Evolutionary conservation across 2,797 vertebrate species (phyloP).

Genomic region (Lepus oiostolus): DNA sequence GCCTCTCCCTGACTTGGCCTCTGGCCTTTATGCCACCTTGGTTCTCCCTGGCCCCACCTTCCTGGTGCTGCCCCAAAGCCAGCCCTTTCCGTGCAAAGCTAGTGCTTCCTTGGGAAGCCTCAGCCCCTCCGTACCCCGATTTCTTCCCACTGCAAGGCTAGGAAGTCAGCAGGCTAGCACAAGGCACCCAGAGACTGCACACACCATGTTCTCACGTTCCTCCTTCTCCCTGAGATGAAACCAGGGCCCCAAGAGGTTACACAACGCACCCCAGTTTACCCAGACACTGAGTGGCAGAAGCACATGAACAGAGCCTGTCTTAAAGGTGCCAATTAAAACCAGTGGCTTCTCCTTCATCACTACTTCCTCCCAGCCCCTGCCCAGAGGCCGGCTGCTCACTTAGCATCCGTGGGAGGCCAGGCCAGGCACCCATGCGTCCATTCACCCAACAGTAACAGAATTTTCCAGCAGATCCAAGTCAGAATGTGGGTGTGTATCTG

Average conservation of each 20-base stretch:
- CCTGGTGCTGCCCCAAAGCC: not conserved
- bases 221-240: slow-evolving; percentile 36
- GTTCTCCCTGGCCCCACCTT: not conserved
- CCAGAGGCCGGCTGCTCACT: not conserved
- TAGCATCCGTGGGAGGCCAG: not conserved
- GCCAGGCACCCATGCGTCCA: not conserved
- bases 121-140: not conserved
- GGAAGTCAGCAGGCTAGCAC: not conserved
- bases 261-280: not conserved
- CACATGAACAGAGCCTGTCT: not conserved
- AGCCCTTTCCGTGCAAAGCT: not conserved
- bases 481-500: not conserved
- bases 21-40: not conserved
- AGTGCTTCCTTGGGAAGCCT: not conserved
- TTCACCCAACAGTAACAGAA: not conserved
- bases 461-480: not conserved
- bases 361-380: too few species aligned
- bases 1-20: not conserved
- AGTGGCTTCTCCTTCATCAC: not conserved
- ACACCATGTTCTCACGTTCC: too few species aligned
- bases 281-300: not conserved
- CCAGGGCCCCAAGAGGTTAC: not conserved
- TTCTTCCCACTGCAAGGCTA: not conserved
- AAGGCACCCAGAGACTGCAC: not conserved
- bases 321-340: not conserved